Conservation (phyloP, 1,140 invertebrate genomes). For the Leptopilina boulardi region DNA sequence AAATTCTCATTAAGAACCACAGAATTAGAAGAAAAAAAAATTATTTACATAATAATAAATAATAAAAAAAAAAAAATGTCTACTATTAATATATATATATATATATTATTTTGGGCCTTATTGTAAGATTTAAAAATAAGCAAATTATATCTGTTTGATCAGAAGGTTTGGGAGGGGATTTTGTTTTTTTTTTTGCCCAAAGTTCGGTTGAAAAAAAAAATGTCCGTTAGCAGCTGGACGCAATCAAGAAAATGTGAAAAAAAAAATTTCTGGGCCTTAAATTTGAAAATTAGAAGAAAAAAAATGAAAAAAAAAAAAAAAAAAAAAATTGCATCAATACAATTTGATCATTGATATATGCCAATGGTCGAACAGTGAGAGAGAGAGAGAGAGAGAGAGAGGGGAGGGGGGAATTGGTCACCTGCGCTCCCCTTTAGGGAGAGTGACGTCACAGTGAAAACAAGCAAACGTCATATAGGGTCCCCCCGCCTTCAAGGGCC, state of each 20-base stretch:
- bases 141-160: no score
- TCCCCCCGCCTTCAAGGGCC: neutral
- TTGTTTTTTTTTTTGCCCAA: neutral
- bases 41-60: no score
- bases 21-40: no score
- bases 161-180: no score
- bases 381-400: no score
- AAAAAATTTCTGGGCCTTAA: constrained; percentile 47
- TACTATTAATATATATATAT: no score
- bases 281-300: neutral
- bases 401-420: constrained; percentile 57
- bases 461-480: constrained; percentile 52
- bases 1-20: no score
- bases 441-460: constrained; percentile 57
- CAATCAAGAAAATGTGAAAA: constrained; percentile 48
- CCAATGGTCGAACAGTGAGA: no score
- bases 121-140: no score
- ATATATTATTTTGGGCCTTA: no score
- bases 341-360: constrained; percentile 13
- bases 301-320: neutral
- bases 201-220: neutral
- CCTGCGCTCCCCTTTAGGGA: constrained; percentile 51
- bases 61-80: no score
- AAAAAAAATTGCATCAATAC: constrained; percentile 47
- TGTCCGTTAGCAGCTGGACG: constrained; percentile 51